Evolutionary conservation across 2,797 vertebrate genomes (phyloP), one percentile per base, ranked within the genome.

Genomic region (Pteropus rufus): DNA sequence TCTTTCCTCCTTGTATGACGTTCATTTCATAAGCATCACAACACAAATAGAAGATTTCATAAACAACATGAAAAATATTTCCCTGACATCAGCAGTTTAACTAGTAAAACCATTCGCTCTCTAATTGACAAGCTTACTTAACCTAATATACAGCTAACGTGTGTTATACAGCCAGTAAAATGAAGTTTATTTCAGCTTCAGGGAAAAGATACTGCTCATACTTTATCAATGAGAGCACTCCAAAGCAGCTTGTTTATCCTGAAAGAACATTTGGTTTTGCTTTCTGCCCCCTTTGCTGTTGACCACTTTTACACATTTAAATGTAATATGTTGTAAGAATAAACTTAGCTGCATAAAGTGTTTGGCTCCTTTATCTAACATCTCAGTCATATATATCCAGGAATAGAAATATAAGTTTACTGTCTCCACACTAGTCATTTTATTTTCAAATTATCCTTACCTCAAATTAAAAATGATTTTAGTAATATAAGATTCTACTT

Each of bases 241-340:
- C 79, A 56, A 89, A 97, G 94, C 92, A 95, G 95, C 84, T 56
- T 46, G 87, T 69, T 97, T 97, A 97, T 91, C 97, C 96, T 90
- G 79, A 97, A 97, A 98, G 98, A 98, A 94, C 97, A 76, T 93
- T 91, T 97, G 95, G 92, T 89, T 95, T 97, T 94, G 86, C 86
- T 93, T 85, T 84, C 44, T 98, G 91, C 72, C 70, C 76, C 52
- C 97, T 98, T 97, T 98, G 98, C 98, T 99, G 97, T 98, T 98
- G 98, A 98, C 98, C 98, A 98, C 98, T 98, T 99, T 98, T 97
- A 98, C 99, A 99, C 98, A 97, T 98, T 98, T 99, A 99, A 99
- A 99, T 99, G 99, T 99, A 99, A 99, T 98, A 98, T 99, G 98
- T 99, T 99, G 99, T 99, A 99, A 99, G 98, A 99, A 99, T 99